Percentiles rank a stretch among this genome's conserved stretches.
Evolutionary conservation across 2,888 invertebrate genomes (phyloP).

Genomic region (Drosophila kuntzei): DNA sequence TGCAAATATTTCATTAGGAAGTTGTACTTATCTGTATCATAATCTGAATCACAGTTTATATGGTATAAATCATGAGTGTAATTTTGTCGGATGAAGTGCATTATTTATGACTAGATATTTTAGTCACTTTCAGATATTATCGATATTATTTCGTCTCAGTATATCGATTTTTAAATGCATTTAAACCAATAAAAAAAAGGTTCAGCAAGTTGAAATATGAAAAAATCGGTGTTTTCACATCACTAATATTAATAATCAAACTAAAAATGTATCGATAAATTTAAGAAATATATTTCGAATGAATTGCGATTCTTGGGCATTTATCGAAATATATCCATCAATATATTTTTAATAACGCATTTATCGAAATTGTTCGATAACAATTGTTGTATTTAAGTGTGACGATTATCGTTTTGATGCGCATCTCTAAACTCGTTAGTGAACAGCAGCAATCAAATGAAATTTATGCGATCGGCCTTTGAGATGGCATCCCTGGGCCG

Average conservation of each 20-base stretch:
- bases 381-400: neutral
- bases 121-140: neutral
- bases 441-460: slow-evolving; percentile 63
- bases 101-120: neutral
- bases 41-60: slow-evolving; percentile 7
- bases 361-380: neutral
- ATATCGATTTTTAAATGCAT: neutral
- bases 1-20: slow-evolving; percentile 11
- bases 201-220: neutral
- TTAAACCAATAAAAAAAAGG: neutral
- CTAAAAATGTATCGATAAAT: neutral
- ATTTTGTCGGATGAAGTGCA: neutral
- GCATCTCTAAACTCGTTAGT: slow-evolving; percentile 69
- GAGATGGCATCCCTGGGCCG: slow-evolving; percentile 56
- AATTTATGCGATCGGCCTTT: slow-evolving; percentile 71
- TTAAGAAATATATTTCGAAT: neutral
- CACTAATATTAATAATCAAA: neutral
- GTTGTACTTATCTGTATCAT: neutral
- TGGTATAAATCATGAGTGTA: neutral
- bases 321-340: neutral
- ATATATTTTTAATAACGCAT: neutral
- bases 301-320: neutral
- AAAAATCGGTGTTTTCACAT: neutral
- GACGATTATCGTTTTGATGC: neutral
- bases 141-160: neutral